Evolutionary conservation across 2,888 invertebrate species (phyloP), one percentile per base, ranked within the genome.

Genomic region (Harpalus rufipes): DNA sequence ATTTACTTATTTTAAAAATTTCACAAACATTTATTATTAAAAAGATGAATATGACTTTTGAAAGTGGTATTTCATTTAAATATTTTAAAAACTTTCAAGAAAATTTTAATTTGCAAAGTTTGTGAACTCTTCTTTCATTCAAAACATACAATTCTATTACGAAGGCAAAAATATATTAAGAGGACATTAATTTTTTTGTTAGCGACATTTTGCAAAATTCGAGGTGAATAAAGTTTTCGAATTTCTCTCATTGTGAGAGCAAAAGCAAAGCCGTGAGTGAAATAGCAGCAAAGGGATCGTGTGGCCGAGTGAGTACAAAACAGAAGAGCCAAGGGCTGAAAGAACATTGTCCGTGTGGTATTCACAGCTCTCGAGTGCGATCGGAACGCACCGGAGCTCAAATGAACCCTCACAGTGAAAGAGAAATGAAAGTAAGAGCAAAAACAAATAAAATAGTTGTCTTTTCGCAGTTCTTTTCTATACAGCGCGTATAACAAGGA

Each of bases 401-500:
- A 59, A 59, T 59, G 59, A 59, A 59, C 59, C 18, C 59, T 18
- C 59, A 14, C 16, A 8, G 16, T 18, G 8, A 63, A 63, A 63
- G 63, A 63, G 25, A 63, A 63, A 63, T 63, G 63, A 63, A 63
- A 63, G 63, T 25, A 25, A 21, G 59, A 59, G 14, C 14, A 25
- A 63, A 63, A 63, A 63, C 25, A 63, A 63, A 63, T n/a, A 63
- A 63, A 63, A 63, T 63, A 63, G 63, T 63, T 63, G 63, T 25
- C 63, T 25, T 63, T 63, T 63, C 21, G n/a, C 63, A 63, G 63
- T 10, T 18, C 14, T 59, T 10, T 59, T 14, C 25, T 63, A 5
- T 12, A 32, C 39, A 68, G 14, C 32, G 6, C 32, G 5, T 32
- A 32, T 32, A 32, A 32, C 21, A 21, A 21, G 21, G 1, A 21